Percentiles rank a stretch among this genome's conserved stretches.
Evolutionary conservation across 2,113 vertebrate species (phyloP).

Genomic region (Pterocles gutturalis): DNA sequence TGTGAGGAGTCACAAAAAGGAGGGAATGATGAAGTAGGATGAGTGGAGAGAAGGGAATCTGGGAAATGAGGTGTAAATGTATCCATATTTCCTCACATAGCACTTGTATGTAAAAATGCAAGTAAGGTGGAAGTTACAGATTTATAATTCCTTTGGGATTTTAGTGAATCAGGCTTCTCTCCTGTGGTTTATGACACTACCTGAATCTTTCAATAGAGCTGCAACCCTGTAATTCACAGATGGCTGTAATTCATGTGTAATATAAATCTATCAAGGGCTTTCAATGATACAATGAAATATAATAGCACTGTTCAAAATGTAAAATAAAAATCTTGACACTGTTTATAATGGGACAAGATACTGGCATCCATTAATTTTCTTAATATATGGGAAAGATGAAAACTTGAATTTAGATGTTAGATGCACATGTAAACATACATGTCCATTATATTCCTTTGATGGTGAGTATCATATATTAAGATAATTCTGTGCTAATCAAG

Average conservation of each 20-base stretch:
- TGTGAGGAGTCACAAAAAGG: not conserved
- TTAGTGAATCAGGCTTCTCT: not conserved
- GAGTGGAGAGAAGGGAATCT: not conserved
- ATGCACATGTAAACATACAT: not conserved
- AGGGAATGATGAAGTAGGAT: not conserved
- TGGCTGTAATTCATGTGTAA: not conserved
- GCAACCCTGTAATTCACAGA: not conserved
- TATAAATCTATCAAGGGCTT: not conserved
- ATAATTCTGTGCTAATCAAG: not conserved
- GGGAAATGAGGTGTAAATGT: not conserved
- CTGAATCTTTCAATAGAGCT: not conserved
- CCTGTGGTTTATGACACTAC: not conserved
- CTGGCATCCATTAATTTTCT: not conserved
- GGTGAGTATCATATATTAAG: not conserved
- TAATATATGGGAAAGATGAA: not conserved
- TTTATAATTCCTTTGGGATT: not conserved
- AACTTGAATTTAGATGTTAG: not conserved
- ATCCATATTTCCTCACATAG: accelerated
- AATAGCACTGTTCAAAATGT: not conserved
- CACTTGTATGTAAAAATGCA: not conserved
- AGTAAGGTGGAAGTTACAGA: not conserved
- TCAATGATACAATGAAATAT: not conserved
- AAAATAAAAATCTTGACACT: not conserved
- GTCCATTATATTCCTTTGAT: not conserved
- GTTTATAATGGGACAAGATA: not conserved